Conservation (phyloP, 2,113 vertebrate species). For the Pseudolaguvia tuberculata region DNA sequence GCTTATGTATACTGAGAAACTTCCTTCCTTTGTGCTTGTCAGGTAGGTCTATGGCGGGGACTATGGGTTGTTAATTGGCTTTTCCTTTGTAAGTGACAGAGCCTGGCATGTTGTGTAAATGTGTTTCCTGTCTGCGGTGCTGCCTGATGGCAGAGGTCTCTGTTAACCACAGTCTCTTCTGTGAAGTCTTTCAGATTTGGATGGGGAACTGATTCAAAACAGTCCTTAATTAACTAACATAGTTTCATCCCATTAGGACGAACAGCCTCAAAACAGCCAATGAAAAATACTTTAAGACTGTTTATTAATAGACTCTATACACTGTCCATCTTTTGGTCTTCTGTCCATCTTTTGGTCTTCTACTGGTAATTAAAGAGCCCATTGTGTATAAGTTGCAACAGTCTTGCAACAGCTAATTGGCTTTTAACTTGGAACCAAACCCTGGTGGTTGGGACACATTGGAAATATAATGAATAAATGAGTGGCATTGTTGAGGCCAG, state of each 20-base stretch:
- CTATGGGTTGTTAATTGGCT: constrained; percentile 50
- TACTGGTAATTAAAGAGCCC: neutral
- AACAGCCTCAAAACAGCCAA: constrained; percentile 28
- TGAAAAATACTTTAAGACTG: neutral
- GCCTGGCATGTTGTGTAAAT: constrained; percentile 43
- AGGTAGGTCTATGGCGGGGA: constrained; percentile 20
- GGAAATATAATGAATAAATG: constrained; percentile 59
- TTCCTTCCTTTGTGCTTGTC: constrained; percentile 13
- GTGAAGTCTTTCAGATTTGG: constrained; percentile 40
- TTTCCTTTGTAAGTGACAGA: constrained; percentile 37
- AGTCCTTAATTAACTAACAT: constrained; percentile 29
- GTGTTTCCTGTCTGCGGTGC: constrained; percentile 43
- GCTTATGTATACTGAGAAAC: neutral
- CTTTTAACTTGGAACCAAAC: constrained; percentile 36
- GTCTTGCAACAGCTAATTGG: constrained; percentile 19
- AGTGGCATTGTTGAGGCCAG: constrained; percentile 37
- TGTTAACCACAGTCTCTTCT: constrained; percentile 46
- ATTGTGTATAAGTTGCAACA: constrained; percentile 6
- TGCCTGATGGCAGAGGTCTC: constrained; percentile 46
- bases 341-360: neutral
- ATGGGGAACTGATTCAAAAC: constrained; percentile 32
- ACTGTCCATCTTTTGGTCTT: too few relatives aligned
- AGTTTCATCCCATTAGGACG: constrained; percentile 34
- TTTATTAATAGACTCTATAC: constrained; percentile 1
- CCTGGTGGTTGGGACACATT: constrained; percentile 33